Percentiles rank a stretch among this genome's conserved stretches.
Conservation (phyloP, 2,888 invertebrate species). For the Clanis bilineata region DNA sequence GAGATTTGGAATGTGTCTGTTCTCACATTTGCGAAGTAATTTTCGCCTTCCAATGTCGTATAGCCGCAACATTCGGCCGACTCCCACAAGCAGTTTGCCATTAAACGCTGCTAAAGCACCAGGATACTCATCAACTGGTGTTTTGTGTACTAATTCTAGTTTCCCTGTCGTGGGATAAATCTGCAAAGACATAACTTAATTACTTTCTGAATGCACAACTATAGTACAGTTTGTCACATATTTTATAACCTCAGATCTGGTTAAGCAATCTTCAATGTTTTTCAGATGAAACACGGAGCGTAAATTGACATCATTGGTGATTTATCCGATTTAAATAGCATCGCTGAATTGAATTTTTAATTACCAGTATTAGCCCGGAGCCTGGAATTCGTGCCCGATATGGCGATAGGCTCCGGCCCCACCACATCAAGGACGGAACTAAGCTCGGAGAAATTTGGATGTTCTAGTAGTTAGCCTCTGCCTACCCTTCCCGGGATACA, state of each 20-base stretch:
- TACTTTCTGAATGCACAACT: not conserved
- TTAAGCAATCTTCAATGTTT: slow-evolving; percentile 78
- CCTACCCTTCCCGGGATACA: too few species aligned
- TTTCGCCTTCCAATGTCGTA: slow-evolving; percentile 98
- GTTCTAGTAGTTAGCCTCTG: too few species aligned
- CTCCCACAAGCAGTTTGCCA: slow-evolving; percentile 94
- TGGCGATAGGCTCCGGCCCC: too few species aligned
- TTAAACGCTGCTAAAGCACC: slow-evolving; percentile 95
- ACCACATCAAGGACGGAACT: too few species aligned
- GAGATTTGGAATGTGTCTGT: slow-evolving; percentile 96
- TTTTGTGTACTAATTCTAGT: slow-evolving; percentile 96
- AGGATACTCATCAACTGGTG: slow-evolving; percentile 95
- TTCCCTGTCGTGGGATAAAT: slow-evolving; percentile 89
- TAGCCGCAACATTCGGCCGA: slow-evolving; percentile 94
- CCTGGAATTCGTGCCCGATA: too few species aligned
- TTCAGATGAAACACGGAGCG: slow-evolving; percentile 85
- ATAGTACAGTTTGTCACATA: slow-evolving; percentile 21
- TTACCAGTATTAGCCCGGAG: too few species aligned
- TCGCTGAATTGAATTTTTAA: too few species aligned
- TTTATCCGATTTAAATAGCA: not conserved
- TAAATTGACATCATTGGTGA: slow-evolving; percentile 13
- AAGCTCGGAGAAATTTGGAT: too few species aligned
- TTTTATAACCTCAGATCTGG: slow-evolving; percentile 66
- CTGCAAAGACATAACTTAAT: slow-evolving; percentile 42
- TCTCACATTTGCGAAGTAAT: slow-evolving; percentile 98